Evolutionary conservation across 2,113 vertebrate genomes (phyloP).

Genomic region (Pontoporia blainvillei): DNA sequence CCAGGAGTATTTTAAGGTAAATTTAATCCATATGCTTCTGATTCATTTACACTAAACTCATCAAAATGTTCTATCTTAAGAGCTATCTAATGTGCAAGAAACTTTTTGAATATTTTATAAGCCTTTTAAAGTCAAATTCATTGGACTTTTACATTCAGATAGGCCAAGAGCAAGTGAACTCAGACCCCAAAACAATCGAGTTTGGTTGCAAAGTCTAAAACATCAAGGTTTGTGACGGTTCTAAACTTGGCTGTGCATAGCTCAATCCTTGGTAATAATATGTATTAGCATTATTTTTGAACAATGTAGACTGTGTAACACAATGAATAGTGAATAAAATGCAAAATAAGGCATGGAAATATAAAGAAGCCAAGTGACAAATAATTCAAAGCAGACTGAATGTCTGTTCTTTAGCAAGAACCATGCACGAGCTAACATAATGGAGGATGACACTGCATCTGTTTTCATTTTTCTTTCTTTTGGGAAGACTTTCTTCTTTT

Average conservation of each 20-base stretch:
- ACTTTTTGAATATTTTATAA: constrained; percentile 71
- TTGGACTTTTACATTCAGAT: constrained; percentile 37
- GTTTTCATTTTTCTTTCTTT: constrained; percentile 72
- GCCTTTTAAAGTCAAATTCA: constrained; percentile 42
- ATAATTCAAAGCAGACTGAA: constrained; percentile 73
- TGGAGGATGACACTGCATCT: constrained; percentile 71
- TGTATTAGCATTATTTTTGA: constrained; percentile 55
- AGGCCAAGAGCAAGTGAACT: constrained; percentile 48
- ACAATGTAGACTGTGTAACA: constrained; percentile 66
- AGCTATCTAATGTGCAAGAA: constrained; percentile 71
- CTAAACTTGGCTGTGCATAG: constrained; percentile 36
- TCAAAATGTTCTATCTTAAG: constrained; percentile 73
- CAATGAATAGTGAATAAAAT: constrained; percentile 70
- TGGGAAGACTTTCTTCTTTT: constrained; percentile 68
- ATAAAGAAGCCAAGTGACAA: constrained; percentile 75
- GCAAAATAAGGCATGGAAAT: constrained; percentile 67
- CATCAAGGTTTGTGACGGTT: not conserved
- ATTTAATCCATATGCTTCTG: constrained; percentile 78
- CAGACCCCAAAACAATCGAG: not conserved
- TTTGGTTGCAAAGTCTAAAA: constrained; percentile 45
- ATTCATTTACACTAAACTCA: constrained; percentile 78
- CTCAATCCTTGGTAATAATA: constrained; percentile 30
- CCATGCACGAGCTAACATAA: constrained; percentile 62
- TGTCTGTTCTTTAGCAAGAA: constrained; percentile 71
- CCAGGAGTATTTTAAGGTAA: constrained; percentile 80